Evolutionary conservation across 2,113 vertebrate genomes (phyloP), one percentile per base, ranked within the genome.

Genomic region (Forbesichthys agassizii): DNA sequence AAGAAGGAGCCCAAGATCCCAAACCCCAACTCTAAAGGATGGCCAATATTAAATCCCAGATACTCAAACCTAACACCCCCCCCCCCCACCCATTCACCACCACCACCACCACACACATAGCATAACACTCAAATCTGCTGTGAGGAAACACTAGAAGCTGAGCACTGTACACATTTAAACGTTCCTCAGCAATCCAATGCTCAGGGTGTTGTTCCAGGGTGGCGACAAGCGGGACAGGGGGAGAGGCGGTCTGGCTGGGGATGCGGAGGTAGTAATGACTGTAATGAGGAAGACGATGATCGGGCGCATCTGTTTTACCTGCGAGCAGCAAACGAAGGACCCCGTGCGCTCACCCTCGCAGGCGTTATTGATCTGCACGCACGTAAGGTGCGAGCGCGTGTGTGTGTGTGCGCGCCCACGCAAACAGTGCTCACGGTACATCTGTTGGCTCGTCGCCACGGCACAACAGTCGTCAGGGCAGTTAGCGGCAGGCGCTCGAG

Each of bases 381-480:
- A 27, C 27, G 27, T 27, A 27, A 2, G 27, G 27, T 27, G 27
- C 27, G 1, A 54, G 9, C 13, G 18, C 20, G 20, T 16, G 16
- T 16, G 20, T 2, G 20, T 53, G 52, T 53, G 52, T 53, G 52
- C 5, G 5, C 48, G 48, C 47, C 1, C 48, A 27, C 18, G 49
- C 61, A 9, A 48, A 33, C 48, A 64, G 20, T 10, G 73, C 75
- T 85, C 74, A 83, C 7, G 13, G 80, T 75, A 88, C 78, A 88
- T 88, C 77, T 8, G 54, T 61, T 91, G 90, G 87, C 86, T 59
- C 16, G 46, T 66, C 68, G 86, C 89, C 89, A 91, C 65, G n/a
- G 61, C 86, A 88, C 81, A 69, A 71, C 84, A 81, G 84, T 86
- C 70, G 66, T 90, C 88, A 83, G 85, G 71, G 83, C 88, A 90